Base-by-base conservation (phyloP, 2,113 vertebrate species). In the Aleadryas rufinucha region DNA sequence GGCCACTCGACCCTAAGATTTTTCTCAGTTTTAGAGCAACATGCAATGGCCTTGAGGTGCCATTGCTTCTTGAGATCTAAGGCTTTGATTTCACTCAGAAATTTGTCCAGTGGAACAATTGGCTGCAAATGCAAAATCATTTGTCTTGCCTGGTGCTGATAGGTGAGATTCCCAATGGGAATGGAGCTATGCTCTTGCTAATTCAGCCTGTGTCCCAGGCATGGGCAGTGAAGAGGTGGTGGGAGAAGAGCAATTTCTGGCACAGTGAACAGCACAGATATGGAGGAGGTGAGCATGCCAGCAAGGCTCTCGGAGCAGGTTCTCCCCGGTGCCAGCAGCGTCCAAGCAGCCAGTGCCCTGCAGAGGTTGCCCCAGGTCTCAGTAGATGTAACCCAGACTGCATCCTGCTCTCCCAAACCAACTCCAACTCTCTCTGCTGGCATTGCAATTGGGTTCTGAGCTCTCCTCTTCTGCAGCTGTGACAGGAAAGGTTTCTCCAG, bases 261-360 rank as follows among this genome's bases (percentile, higher is more conserved):
- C 45, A 72, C 41, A 57, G 37, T 19, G 23, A 64, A 23, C 11
- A 21, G 70, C 16, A 22, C 10, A 17, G 5, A 7, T 11, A 6
- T 0, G 0, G 53, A 22, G 41, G 35, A 71, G 52, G 13, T 0
- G 0, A 78, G 41, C 45, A 13, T 0, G 0, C 19, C 27, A 56
- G 33, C 42, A 37, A 45, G 23, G 50, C 21, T 77, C 14, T 6
- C 21, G 12, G 31, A 9, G 57, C 35, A 80, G 28, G 17, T 24
- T 16, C 1, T 87, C 27, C 16, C 16, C 60, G 7, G 49, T 16
- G 20, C 31, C 50, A 42, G 37, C 44, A 65, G 53, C 50, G 56
- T 75, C 17, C 12, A 41, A 59, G 69, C 26, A 65, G 24, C 20
- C 47, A 18, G 14, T 35, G 41, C 24, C 20, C 30, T 30, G 39